Percentiles rank a stretch among this genome's conserved stretches.
Conservation (phyloP, 2,113 vertebrate species). For the Condylura cristata region DNA sequence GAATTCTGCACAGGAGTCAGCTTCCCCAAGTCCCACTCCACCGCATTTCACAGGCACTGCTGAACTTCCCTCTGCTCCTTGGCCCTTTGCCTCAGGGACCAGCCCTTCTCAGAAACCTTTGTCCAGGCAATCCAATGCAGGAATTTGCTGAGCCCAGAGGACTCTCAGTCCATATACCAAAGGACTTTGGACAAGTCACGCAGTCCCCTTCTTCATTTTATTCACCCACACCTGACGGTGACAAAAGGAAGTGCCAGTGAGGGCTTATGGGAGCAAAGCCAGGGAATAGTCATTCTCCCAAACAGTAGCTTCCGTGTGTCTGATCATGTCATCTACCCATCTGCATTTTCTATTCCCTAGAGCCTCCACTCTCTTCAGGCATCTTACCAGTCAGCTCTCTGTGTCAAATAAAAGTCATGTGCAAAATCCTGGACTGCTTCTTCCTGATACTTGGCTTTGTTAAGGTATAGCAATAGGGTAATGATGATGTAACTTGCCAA, state of each 20-base stretch:
- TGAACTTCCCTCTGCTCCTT: background rate
- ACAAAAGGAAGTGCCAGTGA: background rate
- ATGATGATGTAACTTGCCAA: background rate
- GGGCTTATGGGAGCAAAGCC: background rate
- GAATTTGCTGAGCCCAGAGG: too few relatives aligned
- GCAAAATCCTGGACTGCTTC: background rate
- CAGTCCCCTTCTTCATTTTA: background rate
- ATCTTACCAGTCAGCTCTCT: background rate
- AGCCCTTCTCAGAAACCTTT: background rate
- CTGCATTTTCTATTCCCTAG: background rate
- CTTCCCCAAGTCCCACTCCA: background rate
- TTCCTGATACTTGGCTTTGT: background rate
- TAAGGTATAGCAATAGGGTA: background rate
- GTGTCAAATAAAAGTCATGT: background rate
- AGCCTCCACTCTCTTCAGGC: background rate
- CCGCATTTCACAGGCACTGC: background rate
- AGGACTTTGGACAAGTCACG: background rate
- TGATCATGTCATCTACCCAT: accelerated
- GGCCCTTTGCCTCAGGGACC: background rate
- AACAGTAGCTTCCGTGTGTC: background rate
- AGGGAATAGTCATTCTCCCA: background rate
- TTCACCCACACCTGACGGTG: background rate
- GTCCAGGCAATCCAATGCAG: background rate
- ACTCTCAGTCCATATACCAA: too few relatives aligned
- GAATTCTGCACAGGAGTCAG: background rate